phyloP scores from a whole-genome alignment of 2,888 invertebrate genomes.

The Mylabris sibirica region DNA sequence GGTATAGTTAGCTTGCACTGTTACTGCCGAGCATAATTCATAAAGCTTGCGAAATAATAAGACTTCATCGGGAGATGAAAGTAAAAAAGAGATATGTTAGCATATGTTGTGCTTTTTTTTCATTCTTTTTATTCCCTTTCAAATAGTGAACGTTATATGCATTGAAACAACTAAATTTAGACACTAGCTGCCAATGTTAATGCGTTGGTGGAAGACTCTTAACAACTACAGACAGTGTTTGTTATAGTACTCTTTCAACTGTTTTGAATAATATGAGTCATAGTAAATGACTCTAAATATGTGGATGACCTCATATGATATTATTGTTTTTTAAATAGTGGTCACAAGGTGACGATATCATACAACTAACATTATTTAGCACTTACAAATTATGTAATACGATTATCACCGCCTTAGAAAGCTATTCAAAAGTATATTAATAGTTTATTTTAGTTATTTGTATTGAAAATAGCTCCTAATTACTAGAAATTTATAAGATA shows the following conservation, averaged over 20 bases:
- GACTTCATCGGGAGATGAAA: background rate
- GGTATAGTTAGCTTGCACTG: conserved; percentile 21
- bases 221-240: conserved; percentile 2
- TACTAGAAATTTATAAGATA: background rate
- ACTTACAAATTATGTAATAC: conserved; percentile 1
- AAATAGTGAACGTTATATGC: background rate
- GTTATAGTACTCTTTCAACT: background rate
- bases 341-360: conserved; percentile 1
- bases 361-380: background rate
- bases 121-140: background rate
- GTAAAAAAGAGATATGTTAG: background rate
- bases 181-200: conserved; percentile 11
- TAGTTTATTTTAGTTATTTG: background rate
- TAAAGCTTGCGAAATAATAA: conserved; percentile 18
- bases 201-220: conserved; percentile 1
- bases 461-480: background rate
- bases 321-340: conserved; percentile 7
- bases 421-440: background rate
- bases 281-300: conserved; percentile 10
- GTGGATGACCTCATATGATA: conserved; percentile 5
- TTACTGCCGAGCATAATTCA: conserved; percentile 24
- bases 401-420: background rate
- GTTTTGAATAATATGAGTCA: conserved; percentile 9
- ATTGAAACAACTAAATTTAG: conserved; percentile 12
- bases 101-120: conserved; percentile 8